A percentile compares a stretch with the other conserved stretches of the same genome.
Conservation (phyloP, 2,888 invertebrate genomes). For the Rhimphoctona megacephalus region DNA sequence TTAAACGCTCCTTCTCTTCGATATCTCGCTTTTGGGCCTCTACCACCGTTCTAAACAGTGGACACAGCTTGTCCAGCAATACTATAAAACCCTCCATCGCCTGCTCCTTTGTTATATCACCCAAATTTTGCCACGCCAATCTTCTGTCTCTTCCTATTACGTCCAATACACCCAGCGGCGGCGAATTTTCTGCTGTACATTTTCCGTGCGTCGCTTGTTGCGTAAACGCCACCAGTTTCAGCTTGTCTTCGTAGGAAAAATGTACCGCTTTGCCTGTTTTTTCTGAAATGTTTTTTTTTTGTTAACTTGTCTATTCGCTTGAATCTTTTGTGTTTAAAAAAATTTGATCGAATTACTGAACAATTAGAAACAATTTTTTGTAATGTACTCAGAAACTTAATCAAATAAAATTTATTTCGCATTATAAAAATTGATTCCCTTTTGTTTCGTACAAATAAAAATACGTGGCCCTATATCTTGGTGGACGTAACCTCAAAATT, state of each 20-base stretch:
- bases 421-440: background rate
- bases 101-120: slow-evolving; percentile 93
- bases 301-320: slow-evolving; percentile 32
- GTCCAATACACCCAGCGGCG: slow-evolving; percentile 96
- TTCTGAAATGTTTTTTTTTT: slow-evolving; percentile 87
- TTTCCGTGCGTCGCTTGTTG: slow-evolving; percentile 96
- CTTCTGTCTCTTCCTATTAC: slow-evolving; percentile 97
- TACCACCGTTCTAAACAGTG: slow-evolving; percentile 95
- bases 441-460: background rate
- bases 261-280: slow-evolving; percentile 99
- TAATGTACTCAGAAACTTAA: background rate
- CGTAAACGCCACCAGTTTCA: slow-evolving; percentile 95
- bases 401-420: background rate
- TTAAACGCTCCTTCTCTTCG: slow-evolving; percentile 91
- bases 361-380: background rate
- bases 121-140: slow-evolving; percentile 97
- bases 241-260: slow-evolving; percentile 96
- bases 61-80: slow-evolving; percentile 93
- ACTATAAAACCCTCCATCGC: slow-evolving; percentile 97
- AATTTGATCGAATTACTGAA: background rate
- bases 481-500: background rate
- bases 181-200: slow-evolving; percentile 89
- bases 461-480: background rate
- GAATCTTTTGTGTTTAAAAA: background rate
- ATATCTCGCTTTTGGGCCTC: slow-evolving; percentile 96